Evolutionary conservation across 1,140 invertebrate genomes (phyloP).

Genomic region (Chymomyza costata): DNA sequence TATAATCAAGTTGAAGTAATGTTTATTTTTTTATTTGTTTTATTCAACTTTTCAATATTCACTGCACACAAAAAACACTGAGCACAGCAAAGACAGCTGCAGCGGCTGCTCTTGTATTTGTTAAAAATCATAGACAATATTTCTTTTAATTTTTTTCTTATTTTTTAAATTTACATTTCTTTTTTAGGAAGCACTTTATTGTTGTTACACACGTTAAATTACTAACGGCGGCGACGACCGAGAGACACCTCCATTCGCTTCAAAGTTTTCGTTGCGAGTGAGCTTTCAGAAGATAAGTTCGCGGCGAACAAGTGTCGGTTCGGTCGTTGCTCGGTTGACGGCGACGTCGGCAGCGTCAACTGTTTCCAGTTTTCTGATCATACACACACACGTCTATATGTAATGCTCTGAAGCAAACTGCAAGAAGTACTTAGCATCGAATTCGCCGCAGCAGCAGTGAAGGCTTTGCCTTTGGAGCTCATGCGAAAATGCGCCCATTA

Average conservation of each 20-base stretch:
- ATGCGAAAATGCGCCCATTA: too few species aligned
- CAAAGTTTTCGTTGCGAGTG: conserved; percentile 66
- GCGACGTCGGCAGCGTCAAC: not conserved
- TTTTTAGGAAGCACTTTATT: too few species aligned
- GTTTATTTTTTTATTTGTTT: conserved; percentile 10
- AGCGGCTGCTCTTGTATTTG: conserved; percentile 54
- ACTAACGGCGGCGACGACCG: conserved; percentile 47
- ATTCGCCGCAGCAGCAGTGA: too few species aligned
- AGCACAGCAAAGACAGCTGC: conserved; percentile 33
- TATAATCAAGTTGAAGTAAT: conserved; percentile 23
- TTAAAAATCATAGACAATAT: conserved; percentile 44
- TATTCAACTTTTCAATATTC: conserved; percentile 20
- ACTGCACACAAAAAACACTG: conserved; percentile 18
- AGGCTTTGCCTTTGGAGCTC: too few species aligned
- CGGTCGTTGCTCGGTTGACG: conserved; percentile 12
- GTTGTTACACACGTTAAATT: conserved; percentile 5
- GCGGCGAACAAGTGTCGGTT: conserved; percentile 68
- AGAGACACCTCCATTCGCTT: conserved; percentile 69
- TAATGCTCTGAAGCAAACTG: too few species aligned
- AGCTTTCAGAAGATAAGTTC: conserved; percentile 45
- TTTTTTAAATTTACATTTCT: conserved; percentile 39
- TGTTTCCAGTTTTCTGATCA: not conserved
- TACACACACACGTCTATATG: too few species aligned
- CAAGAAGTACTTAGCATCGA: too few species aligned
- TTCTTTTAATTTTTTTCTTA: conserved; percentile 26